phyloP scores from a whole-genome alignment of 2,797 vertebrate genomes.

The Sebastes hopkinsi region DNA sequence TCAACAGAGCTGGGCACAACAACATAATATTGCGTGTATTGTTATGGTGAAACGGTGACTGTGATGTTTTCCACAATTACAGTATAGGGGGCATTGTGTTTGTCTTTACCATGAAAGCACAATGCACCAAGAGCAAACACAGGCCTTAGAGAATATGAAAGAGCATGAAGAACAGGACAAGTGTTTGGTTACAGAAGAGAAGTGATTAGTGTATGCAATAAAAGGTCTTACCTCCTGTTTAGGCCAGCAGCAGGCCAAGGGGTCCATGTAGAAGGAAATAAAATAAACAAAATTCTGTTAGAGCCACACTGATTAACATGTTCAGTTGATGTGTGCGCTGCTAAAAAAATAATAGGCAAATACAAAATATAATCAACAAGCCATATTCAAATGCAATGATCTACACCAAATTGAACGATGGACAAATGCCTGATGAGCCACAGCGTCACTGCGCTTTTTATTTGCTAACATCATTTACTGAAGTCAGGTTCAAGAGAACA shows the following conservation, averaged over 20 bases:
- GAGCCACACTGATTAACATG: background rate
- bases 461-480: background rate
- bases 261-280: slow-evolving; percentile 8
- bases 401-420: background rate
- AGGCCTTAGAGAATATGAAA: background rate
- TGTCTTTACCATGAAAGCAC: background rate
- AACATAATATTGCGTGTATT: background rate
- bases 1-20: background rate
- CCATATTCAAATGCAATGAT: background rate
- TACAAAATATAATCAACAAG: background rate
- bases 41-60: background rate
- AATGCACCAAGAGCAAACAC: background rate
- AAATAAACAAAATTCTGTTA: background rate
- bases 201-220: background rate
- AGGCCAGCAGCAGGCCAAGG: slow-evolving; percentile 11
- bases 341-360: background rate
- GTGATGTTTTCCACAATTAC: background rate
- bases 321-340: background rate
- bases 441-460: background rate
- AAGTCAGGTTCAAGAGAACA: background rate
- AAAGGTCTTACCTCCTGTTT: slow-evolving; percentile 57
- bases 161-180: background rate
- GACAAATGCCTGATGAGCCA: background rate
- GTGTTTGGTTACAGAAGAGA: background rate
- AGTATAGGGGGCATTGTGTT: background rate